Conservation (phyloP, 2,888 invertebrate genomes). For the Pandemis cinnamomeana region DNA sequence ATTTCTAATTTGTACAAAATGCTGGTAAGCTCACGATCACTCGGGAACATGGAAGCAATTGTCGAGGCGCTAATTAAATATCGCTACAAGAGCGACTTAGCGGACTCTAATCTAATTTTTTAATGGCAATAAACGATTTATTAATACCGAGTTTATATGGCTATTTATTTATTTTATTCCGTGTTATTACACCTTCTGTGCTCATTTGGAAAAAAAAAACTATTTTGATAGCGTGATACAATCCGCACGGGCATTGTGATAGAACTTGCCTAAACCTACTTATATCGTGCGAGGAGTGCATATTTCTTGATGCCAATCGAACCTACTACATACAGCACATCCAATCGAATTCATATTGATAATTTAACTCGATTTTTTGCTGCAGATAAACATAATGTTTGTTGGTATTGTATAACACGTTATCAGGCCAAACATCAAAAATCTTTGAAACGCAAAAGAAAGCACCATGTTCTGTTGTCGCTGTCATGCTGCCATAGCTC, state of each 20-base stretch:
- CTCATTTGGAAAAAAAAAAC: too few relatives aligned
- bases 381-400: too few relatives aligned
- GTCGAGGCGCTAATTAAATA: constrained; percentile 31
- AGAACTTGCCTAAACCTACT: too few relatives aligned
- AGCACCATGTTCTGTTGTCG: neutral
- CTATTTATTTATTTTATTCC: neutral
- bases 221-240: too few relatives aligned
- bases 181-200: too few relatives aligned
- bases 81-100: constrained; percentile 31
- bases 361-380: too few relatives aligned
- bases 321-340: too few relatives aligned
- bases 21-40: constrained; percentile 11
- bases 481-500: neutral
- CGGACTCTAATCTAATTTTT: constrained; percentile 30
- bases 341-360: too few relatives aligned
- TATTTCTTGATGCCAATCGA: too few relatives aligned
- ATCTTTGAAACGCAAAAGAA: neutral
- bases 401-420: too few relatives aligned
- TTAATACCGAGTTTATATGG: constrained; percentile 8
- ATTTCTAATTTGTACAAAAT: constrained; percentile 6
- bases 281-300: too few relatives aligned
- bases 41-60: constrained; percentile 7
- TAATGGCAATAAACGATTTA: constrained; percentile 22
- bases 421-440: neutral
- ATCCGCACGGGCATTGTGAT: too few relatives aligned